phyloP scores from a whole-genome alignment of 1,140 invertebrate genomes.

The Tyrophagus putrescentiae region DNA sequence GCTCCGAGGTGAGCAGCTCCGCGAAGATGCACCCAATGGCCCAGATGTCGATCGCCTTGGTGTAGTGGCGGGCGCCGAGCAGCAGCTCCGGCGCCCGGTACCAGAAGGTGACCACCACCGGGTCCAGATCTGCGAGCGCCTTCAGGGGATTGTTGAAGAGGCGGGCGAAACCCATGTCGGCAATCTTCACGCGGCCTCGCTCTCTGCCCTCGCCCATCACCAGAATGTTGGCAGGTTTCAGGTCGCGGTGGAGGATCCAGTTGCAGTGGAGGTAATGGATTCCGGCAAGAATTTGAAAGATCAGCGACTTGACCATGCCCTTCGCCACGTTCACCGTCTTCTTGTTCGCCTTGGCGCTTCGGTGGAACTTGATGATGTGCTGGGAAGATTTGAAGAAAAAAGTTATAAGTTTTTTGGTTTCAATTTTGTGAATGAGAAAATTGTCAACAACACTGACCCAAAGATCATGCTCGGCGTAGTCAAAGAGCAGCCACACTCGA shows the following conservation, averaged over 20 bases:
- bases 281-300: constrained; percentile 97
- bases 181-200: constrained; percentile 92
- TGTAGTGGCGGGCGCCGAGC: constrained; percentile 91
- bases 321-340: constrained; percentile 90
- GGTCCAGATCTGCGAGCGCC: constrained; percentile 91
- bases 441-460: constrained; percentile 49
- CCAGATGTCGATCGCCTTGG: constrained; percentile 99
- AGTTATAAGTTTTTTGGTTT: constrained; percentile 17
- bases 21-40: constrained; percentile 99
- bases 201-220: constrained; percentile 98
- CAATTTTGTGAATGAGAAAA: constrained; percentile 9
- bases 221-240: constrained; percentile 99
- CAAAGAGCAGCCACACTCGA: constrained; percentile 95
- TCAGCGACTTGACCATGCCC: constrained; percentile 91
- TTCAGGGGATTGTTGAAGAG: constrained; percentile 96
- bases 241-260: constrained; percentile 96
- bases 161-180: constrained; percentile 99
- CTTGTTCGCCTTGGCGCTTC: constrained; percentile 94
- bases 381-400: constrained; percentile 32
- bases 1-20: constrained; percentile 87
- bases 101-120: constrained; percentile 99
- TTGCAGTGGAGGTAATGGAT: constrained; percentile 99
- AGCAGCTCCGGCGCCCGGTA: constrained; percentile 93
- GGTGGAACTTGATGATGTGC: constrained; percentile 98
- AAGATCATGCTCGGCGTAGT: constrained; percentile 98